Percentiles rank a stretch among this genome's conserved stretches.
Evolutionary conservation across 2,888 invertebrate genomes (phyloP).

Genomic region (Acleris laterana): DNA sequence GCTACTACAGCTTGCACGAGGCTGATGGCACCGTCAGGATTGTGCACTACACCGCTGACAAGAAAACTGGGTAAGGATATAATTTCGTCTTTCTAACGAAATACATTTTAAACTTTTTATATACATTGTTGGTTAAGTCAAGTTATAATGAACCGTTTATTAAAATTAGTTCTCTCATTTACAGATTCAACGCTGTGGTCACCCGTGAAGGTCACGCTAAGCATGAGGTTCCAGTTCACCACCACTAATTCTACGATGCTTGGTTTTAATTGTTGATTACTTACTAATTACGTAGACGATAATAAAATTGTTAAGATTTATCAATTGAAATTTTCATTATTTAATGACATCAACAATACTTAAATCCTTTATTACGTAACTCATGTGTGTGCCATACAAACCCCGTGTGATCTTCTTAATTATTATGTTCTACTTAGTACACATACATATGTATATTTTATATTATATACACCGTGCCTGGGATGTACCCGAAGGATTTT

Average conservation of each 20-base stretch:
- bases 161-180: background rate
- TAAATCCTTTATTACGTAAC: too few species aligned
- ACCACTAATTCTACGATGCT: slow-evolving; percentile 27
- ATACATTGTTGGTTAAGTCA: background rate
- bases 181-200: slow-evolving; percentile 31
- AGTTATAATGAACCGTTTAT: background rate
- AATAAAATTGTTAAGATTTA: background rate
- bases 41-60: slow-evolving; percentile 44
- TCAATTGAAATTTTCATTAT: background rate
- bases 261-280: slow-evolving; percentile 1
- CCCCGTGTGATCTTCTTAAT: too few species aligned
- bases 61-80: slow-evolving; percentile 51
- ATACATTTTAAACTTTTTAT: background rate
- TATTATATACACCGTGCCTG: too few species aligned
- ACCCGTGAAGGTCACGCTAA: slow-evolving; percentile 38
- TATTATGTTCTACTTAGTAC: too few species aligned
- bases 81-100: background rate
- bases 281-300: background rate
- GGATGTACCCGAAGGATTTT: too few species aligned
- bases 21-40: slow-evolving; percentile 43
- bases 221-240: slow-evolving; percentile 39
- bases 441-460: too few species aligned
- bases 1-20: slow-evolving; percentile 48
- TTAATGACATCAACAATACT: too few species aligned
- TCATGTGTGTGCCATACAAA: too few species aligned